Evolutionary conservation across 2,888 invertebrate genomes (phyloP).

Genomic region (Saturnia japonica): DNA sequence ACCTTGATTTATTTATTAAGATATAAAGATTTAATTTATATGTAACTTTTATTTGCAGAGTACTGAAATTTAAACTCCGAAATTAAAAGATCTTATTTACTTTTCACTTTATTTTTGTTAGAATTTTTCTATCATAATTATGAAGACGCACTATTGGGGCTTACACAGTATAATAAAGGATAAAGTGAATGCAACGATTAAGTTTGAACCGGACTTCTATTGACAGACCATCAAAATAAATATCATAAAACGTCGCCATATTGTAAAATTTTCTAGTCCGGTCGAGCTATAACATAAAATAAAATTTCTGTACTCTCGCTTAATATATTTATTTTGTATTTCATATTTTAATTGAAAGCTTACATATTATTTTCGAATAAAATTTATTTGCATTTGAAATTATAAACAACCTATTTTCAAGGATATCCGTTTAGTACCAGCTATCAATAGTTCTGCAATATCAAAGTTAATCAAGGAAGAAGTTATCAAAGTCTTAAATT

Average conservation of each 20-base stretch:
- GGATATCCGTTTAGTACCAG: background rate
- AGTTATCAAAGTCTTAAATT: background rate
- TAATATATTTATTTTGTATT: constrained; percentile 21
- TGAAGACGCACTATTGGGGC: no score
- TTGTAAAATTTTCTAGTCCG: no score
- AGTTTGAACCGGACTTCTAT: no score
- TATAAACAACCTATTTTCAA: background rate
- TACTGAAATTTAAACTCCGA: constrained; percentile 1
- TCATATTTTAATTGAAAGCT: constrained; percentile 7
- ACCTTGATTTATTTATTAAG: constrained; percentile 3
- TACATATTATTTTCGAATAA: background rate
- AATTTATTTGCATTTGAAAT: background rate
- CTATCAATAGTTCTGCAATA: background rate
- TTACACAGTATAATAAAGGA: no score
- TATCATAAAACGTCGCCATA: background rate
- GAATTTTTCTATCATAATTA: no score
- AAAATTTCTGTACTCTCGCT: constrained; percentile 17
- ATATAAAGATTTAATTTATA: background rate
- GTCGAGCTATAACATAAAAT: background rate
- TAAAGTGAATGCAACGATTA: no score
- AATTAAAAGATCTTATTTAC: background rate
- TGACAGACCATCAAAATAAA: no score
- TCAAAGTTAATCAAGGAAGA: no score
- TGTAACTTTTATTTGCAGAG: constrained; percentile 6
- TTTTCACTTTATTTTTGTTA: no score